phyloP scores from a whole-genome alignment of 35 echinoderm and acorn worm genomes.

The Strongylocentrotus purpuratus region DNA sequence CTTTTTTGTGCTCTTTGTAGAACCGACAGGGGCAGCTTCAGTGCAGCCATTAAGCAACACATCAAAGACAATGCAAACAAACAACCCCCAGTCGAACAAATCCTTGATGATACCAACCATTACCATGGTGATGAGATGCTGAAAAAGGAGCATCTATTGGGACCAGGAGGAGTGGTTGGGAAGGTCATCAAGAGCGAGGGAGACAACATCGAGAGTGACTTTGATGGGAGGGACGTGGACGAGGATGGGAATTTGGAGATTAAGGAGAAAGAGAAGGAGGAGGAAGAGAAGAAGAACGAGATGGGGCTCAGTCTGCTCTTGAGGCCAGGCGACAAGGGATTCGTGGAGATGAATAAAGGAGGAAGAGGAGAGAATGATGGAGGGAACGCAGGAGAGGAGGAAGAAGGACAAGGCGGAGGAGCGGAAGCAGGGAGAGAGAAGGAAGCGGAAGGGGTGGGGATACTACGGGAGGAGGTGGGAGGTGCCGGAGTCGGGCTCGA shows the following conservation, averaged over 20 bases:
- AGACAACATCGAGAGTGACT: constrained; percentile 32
- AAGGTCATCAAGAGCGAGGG: constrained; percentile 7
- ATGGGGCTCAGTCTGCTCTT: not conserved
- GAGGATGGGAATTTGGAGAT: not conserved
- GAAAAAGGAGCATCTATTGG: not conserved
- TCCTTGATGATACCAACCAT: not conserved
- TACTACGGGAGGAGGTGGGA: not conserved
- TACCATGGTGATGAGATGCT: not conserved
- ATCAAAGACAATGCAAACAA: not conserved
- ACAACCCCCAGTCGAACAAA: not conserved
- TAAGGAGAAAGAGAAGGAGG: not conserved
- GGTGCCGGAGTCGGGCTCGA: not conserved
- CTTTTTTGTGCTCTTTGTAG: not conserved
- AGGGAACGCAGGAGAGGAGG: not conserved
- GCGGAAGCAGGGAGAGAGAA: not conserved
- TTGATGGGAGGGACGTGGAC: constrained; percentile 37
- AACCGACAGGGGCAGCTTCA: not conserved
- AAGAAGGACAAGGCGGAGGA: not conserved
- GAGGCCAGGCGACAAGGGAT: not conserved
- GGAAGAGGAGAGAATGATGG: not conserved
- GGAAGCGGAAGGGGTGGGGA: not conserved
- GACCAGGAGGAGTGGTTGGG: not conserved
- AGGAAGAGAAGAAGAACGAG: constrained; percentile 18
- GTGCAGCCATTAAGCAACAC: not conserved
- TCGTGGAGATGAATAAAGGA: constrained; percentile 5